These are phyloP conservation scores for Andrena dorsata DNA, from an alignment of 2,888 invertebrate species.

Conservation along the genomic window DNA sequence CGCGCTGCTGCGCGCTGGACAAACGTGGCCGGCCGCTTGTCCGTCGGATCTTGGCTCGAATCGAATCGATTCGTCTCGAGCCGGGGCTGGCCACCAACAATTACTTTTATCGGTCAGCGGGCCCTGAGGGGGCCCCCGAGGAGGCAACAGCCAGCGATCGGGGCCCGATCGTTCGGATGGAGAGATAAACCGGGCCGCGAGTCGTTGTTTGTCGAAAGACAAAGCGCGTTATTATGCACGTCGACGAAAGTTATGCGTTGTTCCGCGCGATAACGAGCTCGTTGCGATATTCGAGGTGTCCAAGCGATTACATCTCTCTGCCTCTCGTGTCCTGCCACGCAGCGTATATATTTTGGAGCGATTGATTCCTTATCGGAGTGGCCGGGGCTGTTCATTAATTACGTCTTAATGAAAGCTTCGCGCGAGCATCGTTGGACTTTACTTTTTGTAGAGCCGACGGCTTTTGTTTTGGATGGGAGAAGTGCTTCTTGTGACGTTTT, in stretches of 20 bases:
- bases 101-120: constrained; percentile 64
- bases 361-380: constrained; percentile 45
- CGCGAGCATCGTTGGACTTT: background rate
- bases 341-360: constrained; percentile 20
- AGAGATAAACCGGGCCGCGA: constrained; percentile 57
- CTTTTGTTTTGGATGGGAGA: background rate
- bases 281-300: constrained; percentile 53
- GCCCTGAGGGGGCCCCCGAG: constrained; percentile 15
- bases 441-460: background rate
- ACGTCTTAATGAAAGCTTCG: background rate
- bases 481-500: no score
- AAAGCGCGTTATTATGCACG: constrained; percentile 64
- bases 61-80: constrained; percentile 68
- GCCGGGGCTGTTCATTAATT: constrained; percentile 27
- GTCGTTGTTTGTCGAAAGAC: constrained; percentile 60
- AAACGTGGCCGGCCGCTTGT: constrained; percentile 31
- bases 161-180: constrained; percentile 42
- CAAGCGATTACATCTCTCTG: constrained; percentile 48
- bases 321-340: background rate
- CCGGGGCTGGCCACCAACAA: constrained; percentile 50
- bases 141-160: constrained; percentile 47
- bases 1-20: constrained; percentile 21
- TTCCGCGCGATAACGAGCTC: constrained; percentile 53
- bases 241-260: constrained; percentile 62
- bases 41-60: constrained; percentile 60